Evolutionary conservation across 1,140 invertebrate genomes (phyloP), one percentile per base, ranked within the genome.

Genomic region (Dermatophagoides farinae): DNA sequence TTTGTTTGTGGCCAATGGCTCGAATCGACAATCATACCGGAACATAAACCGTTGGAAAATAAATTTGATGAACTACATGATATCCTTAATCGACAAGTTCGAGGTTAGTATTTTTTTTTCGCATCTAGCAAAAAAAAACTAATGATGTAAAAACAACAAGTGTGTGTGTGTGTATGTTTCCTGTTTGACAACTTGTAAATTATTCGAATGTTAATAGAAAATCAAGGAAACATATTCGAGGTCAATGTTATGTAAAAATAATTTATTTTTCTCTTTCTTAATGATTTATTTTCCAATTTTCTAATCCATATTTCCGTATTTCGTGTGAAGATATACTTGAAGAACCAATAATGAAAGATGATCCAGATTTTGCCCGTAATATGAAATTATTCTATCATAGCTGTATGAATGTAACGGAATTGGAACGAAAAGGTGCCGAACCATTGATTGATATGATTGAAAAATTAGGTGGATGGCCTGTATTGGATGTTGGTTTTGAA

Each of bases 401-500:
- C n/a, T 89, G 86, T 70, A 87, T 88, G 83, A 86, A 89, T 66
- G 82, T 82, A 62, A 57, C 55, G 4, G 16, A 14, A 37, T 61
- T 62, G 1, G 22, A 60, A 16, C 11, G 38, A 12, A 50, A 1
- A 50, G 37, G 31, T 11, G 54, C 47, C 16, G 5, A 49, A 44
- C 55, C 41, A 16, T 18, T 62, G 11, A 18, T 16, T 31, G 18
- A 59, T 9, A 16, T 62, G 0, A 38, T 61, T 11, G 37, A 58
- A 4, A 8, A 78, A 18, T 71, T 95, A 4, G 89, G 88, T 16
- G 88, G 88, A 5, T 95, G 88, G 88, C 90, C 90, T 0, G 81
- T 90, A 8, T 72, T 93, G 0, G 81, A 85, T 64, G 85, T 82
- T 0, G 76, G 31, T 31, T 31, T 31, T 31, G 31, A 31, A 31